These are phyloP conservation scores for Diadumene lineata DNA, from an alignment of 92 coral and sea anemone species.

Conservation along the genomic window DNA sequence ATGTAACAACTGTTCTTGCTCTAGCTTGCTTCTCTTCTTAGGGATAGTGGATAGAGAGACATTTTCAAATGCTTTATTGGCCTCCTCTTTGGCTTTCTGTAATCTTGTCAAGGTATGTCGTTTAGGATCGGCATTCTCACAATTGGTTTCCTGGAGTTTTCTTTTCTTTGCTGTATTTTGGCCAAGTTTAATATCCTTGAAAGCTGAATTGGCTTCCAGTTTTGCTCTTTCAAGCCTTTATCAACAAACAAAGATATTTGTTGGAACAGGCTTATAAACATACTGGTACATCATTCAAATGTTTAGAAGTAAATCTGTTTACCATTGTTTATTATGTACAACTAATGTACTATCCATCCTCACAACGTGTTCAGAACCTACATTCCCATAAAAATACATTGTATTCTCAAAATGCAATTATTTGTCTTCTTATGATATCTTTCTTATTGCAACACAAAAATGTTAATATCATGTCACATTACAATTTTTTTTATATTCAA, in stretches of 20 bases:
- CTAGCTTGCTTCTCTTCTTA: constrained; percentile 33
- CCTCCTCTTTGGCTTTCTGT: constrained; percentile 59
- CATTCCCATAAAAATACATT: no score
- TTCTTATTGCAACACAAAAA: no score
- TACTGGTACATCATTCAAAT: neutral
- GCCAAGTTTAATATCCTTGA: constrained; percentile 57
- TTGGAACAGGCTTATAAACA: neutral
- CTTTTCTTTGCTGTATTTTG: constrained; percentile 33
- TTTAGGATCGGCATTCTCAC: neutral
- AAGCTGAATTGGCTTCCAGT: constrained; percentile 64
- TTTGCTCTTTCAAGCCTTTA: constrained; percentile 74
- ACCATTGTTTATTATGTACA: no score
- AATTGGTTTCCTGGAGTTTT: constrained; percentile 11
- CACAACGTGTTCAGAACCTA: no score
- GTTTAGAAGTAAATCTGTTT: no score
- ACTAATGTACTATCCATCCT: no score
- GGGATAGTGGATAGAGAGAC: constrained; percentile 37
- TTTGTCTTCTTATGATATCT: no score
- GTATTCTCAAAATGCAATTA: no score
- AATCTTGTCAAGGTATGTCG: constrained; percentile 47
- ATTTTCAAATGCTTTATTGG: constrained; percentile 58
- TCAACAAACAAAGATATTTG: neutral
- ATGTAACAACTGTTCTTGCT: constrained; percentile 15
- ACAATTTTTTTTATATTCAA: no score
- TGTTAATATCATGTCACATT: no score